phyloP scores from a whole-genome alignment of 2,888 invertebrate genomes.

The Oligia strigilis region DNA sequence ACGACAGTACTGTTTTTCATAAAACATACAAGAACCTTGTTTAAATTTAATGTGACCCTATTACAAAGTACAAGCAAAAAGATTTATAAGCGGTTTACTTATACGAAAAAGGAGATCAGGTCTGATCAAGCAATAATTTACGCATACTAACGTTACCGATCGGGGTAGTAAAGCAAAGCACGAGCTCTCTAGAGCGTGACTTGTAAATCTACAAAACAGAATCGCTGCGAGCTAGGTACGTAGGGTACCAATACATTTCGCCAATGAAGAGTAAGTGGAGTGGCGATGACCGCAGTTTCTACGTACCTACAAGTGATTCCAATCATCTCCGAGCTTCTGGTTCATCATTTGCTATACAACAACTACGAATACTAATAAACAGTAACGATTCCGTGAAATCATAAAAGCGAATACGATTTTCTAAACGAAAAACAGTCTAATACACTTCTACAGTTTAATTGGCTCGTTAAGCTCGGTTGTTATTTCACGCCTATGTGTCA shows the following conservation, averaged over 20 bases:
- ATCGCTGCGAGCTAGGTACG: constrained; percentile 65
- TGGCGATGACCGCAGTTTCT: constrained; percentile 71
- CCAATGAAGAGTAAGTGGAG: constrained; percentile 73
- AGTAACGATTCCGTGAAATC: constrained; percentile 20
- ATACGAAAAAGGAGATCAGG: constrained; percentile 64
- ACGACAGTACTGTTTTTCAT: constrained; percentile 49
- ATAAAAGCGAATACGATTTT: constrained; percentile 35
- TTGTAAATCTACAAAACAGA: constrained; percentile 78
- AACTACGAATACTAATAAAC: constrained; percentile 38
- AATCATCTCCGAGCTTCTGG: constrained; percentile 71
- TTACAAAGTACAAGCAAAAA: constrained; percentile 54
- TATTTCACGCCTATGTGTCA: constrained; percentile 63
- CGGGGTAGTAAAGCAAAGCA: constrained; percentile 74
- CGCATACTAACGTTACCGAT: constrained; percentile 69
- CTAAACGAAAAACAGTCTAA: constrained; percentile 47
- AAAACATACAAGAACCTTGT: constrained; percentile 57
- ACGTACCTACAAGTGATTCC: constrained; percentile 61
- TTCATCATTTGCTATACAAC: constrained; percentile 65
- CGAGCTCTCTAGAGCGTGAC: constrained; percentile 81
- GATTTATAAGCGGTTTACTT: constrained; percentile 52
- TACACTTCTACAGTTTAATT: constrained; percentile 68
- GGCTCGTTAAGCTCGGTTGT: constrained; percentile 69
- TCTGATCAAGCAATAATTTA: constrained; percentile 64
- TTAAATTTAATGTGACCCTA: constrained; percentile 62
- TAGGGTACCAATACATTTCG: constrained; percentile 72